phyloP scores from a whole-genome alignment of 2,888 invertebrate species.

The Pantelozetes paolii region DNA sequence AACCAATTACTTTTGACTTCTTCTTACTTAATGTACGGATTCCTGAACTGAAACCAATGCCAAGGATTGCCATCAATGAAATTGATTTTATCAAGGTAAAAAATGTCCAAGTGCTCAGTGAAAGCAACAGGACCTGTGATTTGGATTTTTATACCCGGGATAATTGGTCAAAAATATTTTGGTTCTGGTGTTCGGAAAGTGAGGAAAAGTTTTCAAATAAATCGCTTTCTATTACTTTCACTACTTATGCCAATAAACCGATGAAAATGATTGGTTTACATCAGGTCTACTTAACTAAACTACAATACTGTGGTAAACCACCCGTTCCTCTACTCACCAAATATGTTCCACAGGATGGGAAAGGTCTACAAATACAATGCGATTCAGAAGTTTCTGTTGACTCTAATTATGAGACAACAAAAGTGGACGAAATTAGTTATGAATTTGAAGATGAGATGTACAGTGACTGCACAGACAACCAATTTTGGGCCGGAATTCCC shows the following conservation, averaged over 20 bases:
- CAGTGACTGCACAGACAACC: not conserved
- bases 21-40: constrained; percentile 23
- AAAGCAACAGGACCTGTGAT: constrained; percentile 2
- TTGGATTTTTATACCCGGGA: not conserved
- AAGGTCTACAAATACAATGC: not conserved
- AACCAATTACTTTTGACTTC: not conserved
- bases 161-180: constrained; percentile 14
- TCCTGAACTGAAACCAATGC: too few species aligned
- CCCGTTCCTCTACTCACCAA: not conserved
- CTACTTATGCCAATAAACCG: not conserved
- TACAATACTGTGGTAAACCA: constrained; percentile 13
- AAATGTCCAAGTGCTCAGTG: not conserved
- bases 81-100: not conserved
- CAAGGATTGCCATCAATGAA: not conserved
- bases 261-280: constrained; percentile 14
- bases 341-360: not conserved
- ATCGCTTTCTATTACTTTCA: not conserved
- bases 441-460: not conserved
- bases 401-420: not conserved
- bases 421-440: not conserved
- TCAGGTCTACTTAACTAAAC: constrained; percentile 32
- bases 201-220: not conserved
- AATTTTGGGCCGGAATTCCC: constrained; percentile 12
- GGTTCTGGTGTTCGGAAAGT: constrained; percentile 26
- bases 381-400: not conserved